phyloP scores from a whole-genome alignment of 2,797 vertebrate species.

The Catostomus latipinnis region DNA sequence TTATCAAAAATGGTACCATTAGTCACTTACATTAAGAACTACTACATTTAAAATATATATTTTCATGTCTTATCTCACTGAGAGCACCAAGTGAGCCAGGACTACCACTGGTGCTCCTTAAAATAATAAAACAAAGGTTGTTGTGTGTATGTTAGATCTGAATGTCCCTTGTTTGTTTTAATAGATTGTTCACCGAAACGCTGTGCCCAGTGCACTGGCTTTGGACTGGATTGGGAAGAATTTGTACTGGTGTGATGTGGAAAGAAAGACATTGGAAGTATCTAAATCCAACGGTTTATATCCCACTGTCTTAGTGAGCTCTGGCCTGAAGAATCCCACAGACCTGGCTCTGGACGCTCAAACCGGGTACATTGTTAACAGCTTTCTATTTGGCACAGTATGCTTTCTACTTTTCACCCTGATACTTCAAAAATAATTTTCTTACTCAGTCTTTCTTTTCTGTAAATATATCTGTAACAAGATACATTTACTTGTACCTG shows the following conservation, averaged over 20 bases:
- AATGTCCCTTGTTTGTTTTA: slow-evolving; percentile 21
- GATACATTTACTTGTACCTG: too few species aligned
- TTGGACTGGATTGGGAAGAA: slow-evolving; percentile 99
- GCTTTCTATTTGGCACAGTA: slow-evolving; percentile 1
- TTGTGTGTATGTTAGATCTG: slow-evolving; percentile 12
- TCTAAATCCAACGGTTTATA: slow-evolving; percentile 96
- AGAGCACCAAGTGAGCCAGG: too few species aligned
- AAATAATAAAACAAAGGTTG: too few species aligned
- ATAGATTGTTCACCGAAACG: slow-evolving; percentile 93
- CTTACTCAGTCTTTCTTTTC: too few species aligned
- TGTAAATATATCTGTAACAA: too few species aligned
- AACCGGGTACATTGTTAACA: slow-evolving; percentile 81
- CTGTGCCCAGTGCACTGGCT: slow-evolving; percentile 92
- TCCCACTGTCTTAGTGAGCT: slow-evolving; percentile 90
- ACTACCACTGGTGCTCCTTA: too few species aligned
- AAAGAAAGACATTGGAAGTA: slow-evolving; percentile 94
- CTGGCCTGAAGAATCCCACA: slow-evolving; percentile 89
- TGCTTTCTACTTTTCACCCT: slow-evolving; percentile 8
- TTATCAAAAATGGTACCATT: too few species aligned
- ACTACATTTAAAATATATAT: too few species aligned
- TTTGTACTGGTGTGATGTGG: slow-evolving; percentile 96
- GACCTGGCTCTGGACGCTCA: slow-evolving; percentile 91
- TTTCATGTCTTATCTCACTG: too few species aligned
- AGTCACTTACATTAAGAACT: too few species aligned
- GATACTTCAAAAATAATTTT: too few species aligned